A percentile compares a stretch with the other conserved stretches of the same genome.
phyloP scores from a whole-genome alignment of 2,888 invertebrate genomes.

The Acholoe squamosa region DNA sequence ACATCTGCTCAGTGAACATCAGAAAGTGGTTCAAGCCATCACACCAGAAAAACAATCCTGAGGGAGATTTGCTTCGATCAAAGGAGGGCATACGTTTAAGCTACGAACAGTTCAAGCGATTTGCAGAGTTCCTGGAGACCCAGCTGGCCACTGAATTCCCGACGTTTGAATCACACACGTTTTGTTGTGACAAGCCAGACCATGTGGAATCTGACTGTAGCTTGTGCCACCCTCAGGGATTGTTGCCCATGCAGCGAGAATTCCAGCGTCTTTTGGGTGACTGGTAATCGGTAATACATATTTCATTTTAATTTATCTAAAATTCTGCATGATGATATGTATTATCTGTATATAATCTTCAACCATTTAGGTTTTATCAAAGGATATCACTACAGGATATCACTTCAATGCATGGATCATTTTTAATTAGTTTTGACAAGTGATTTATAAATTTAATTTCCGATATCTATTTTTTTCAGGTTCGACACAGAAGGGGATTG shows the following conservation, averaged over 20 bases:
- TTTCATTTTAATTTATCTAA: no score
- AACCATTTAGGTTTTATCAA: background rate
- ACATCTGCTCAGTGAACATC: no score
- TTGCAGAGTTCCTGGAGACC: background rate
- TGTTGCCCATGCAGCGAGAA: slow-evolving; percentile 6
- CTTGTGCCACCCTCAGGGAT: background rate
- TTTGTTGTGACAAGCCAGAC: background rate
- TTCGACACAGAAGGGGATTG: no score
- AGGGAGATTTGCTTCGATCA: no score
- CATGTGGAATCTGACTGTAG: background rate
- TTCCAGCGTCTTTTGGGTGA: background rate
- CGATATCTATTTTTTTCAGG: no score
- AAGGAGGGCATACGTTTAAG: no score
- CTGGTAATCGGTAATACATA: slow-evolving; percentile 1
- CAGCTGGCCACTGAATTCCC: background rate
- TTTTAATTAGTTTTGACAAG: background rate
- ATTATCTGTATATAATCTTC: background rate
- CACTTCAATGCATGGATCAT: background rate
- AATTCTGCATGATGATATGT: no score
- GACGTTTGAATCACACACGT: background rate
- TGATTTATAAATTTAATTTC: background rate
- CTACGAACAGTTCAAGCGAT: no score
- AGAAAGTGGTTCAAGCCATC: no score
- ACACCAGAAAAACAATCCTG: no score
- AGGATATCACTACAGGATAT: background rate